A percentile compares a stretch with the other conserved stretches of the same genome.
These are phyloP conservation scores for Sphaerodactylus townsendi DNA, from an alignment of 2,113 vertebrate genomes.

Conservation along the genomic window DNA sequence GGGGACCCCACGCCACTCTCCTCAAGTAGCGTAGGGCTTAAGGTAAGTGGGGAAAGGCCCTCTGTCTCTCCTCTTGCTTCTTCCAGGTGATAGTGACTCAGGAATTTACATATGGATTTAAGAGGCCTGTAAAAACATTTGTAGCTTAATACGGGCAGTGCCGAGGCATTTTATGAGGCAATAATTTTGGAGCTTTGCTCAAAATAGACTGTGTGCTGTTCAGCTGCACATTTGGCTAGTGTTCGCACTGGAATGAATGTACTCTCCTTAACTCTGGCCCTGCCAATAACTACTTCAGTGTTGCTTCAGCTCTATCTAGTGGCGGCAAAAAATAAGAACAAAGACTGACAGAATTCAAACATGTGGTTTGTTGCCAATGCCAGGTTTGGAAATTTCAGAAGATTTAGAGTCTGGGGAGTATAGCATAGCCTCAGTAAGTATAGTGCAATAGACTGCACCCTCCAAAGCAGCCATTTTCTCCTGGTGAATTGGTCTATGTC, in stretches of 20 bases:
- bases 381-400: no score
- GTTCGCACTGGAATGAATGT: not conserved
- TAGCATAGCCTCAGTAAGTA: no score
- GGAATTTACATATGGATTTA: not conserved
- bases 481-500: no score
- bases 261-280: not conserved
- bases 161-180: not conserved
- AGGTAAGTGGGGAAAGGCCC: no score
- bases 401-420: no score
- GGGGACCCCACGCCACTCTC: no score
- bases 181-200: not conserved
- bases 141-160: not conserved
- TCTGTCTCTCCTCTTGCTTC: not conserved
- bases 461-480: no score
- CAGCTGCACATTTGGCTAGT: not conserved
- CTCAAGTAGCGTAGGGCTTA: no score
- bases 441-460: no score
- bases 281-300: not conserved
- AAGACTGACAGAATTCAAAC: not conserved
- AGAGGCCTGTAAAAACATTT: not conserved
- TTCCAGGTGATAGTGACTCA: not conserved
- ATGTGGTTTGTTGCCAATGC: no score
- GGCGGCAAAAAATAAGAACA: not conserved
- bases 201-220: not conserved
- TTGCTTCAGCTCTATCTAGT: not conserved